phyloP scores from a whole-genome alignment of 2,113 vertebrate genomes.

The Gallinago paraguaiae region DNA sequence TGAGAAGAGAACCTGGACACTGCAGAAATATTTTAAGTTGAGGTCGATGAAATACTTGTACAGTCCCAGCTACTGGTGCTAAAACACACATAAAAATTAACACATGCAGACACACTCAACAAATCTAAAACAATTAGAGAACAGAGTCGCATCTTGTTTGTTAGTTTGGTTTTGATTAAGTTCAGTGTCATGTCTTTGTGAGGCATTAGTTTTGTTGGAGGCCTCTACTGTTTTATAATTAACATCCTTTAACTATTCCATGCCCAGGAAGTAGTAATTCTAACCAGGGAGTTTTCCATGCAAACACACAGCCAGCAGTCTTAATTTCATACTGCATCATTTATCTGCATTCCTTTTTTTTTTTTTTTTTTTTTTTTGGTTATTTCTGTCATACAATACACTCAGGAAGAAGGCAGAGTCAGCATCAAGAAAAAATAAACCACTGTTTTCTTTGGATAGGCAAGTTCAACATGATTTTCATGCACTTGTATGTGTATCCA shows the following conservation, averaged over 20 bases:
- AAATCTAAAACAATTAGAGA: background rate
- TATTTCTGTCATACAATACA: background rate
- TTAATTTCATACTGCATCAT: background rate
- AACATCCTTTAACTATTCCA: background rate
- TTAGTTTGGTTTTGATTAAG: constrained; percentile 20
- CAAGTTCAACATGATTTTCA: background rate
- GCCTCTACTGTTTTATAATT: background rate
- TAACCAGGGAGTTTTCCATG: background rate
- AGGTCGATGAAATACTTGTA: background rate
- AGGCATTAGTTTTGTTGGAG: background rate
- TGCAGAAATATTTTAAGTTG: background rate
- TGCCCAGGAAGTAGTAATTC: background rate
- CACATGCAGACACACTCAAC: background rate
- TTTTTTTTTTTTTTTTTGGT: background rate
- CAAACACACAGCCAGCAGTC: background rate
- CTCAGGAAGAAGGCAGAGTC: background rate
- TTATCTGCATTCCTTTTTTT: background rate
- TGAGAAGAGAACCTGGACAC: background rate
- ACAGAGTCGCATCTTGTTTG: background rate
- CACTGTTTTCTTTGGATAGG: background rate
- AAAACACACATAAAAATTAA: background rate
- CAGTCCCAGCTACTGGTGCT: background rate
- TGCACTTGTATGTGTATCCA: background rate
- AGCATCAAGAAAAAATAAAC: background rate
- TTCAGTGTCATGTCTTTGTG: background rate